These are phyloP conservation scores for Aspidiotus rigidus DNA, from an alignment of 2,888 invertebrate genomes.

Conservation along the genomic window DNA sequence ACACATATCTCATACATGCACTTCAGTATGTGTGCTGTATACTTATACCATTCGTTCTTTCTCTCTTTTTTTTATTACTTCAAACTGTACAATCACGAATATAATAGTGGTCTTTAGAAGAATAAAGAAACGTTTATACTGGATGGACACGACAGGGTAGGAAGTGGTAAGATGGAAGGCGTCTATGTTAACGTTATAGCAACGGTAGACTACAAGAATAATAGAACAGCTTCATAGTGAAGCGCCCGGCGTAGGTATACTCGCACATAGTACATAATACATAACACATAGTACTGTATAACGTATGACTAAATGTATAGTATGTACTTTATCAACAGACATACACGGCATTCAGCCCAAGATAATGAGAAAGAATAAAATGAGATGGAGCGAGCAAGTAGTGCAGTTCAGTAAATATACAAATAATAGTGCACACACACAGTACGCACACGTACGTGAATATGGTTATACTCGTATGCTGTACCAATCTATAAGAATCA, in stretches of 20 bases:
- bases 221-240: conserved; percentile 32
- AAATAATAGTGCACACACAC: too few species aligned
- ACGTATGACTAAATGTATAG: conserved; percentile 19
- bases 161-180: conserved; percentile 17
- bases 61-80: conserved; percentile 10
- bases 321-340: conserved; percentile 29
- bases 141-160: neutral
- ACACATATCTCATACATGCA: neutral
- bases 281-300: neutral
- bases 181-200: conserved; percentile 32
- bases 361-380: too few species aligned
- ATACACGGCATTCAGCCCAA: neutral
- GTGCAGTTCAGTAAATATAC: too few species aligned
- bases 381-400: too few species aligned
- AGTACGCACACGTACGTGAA: too few species aligned
- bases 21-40: neutral
- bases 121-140: conserved; percentile 26
- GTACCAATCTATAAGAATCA: too few species aligned
- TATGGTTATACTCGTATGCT: too few species aligned
- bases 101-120: conserved; percentile 28
- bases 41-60: neutral
- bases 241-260: conserved; percentile 30
- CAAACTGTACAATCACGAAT: conserved; percentile 29
- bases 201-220: conserved; percentile 33
- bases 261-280: too few species aligned